Conservation (phyloP, 2,888 invertebrate genomes). For the Ellobium chinense region DNA sequence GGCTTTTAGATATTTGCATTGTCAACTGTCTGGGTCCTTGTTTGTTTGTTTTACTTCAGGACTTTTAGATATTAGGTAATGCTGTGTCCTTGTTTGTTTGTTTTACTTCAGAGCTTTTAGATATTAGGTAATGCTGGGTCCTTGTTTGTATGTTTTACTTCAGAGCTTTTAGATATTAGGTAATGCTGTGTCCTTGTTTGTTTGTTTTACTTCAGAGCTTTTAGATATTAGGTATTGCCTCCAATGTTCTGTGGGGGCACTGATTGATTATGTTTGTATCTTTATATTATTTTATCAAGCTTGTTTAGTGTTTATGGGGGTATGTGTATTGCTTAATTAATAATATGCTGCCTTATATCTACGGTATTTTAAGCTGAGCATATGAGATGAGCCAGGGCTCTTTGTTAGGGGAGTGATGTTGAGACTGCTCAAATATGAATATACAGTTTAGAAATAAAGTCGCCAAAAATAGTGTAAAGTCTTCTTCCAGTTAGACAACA, state of each 20-base stretch:
- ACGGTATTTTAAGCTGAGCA: no score
- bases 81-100: not conserved
- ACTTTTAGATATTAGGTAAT: not conserved
- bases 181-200: not conserved
- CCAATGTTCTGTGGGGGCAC: no score
- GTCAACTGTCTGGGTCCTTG: not conserved
- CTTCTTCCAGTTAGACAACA: no score
- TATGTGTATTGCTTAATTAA: no score
- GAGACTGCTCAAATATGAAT: no score
- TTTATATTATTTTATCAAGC: not conserved
- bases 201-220: not conserved
- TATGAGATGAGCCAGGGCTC: no score
- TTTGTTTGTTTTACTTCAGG: not conserved
- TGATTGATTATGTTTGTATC: no score
- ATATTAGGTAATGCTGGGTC: slow-evolving; percentile 60
- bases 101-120: slow-evolving; percentile 40
- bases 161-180: not conserved
- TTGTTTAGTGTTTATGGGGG: no score
- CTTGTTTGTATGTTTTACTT: not conserved
- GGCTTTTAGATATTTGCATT: slow-evolving; percentile 62
- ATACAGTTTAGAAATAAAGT: no score
- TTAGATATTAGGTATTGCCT: slow-evolving; percentile 73
- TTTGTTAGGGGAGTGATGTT: no score
- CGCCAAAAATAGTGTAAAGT: no score
- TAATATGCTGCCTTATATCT: no score